Percentiles rank a stretch among this genome's conserved stretches.
phyloP scores from a whole-genome alignment of 2,797 vertebrate species.

The Fundulus diaphanus region DNA sequence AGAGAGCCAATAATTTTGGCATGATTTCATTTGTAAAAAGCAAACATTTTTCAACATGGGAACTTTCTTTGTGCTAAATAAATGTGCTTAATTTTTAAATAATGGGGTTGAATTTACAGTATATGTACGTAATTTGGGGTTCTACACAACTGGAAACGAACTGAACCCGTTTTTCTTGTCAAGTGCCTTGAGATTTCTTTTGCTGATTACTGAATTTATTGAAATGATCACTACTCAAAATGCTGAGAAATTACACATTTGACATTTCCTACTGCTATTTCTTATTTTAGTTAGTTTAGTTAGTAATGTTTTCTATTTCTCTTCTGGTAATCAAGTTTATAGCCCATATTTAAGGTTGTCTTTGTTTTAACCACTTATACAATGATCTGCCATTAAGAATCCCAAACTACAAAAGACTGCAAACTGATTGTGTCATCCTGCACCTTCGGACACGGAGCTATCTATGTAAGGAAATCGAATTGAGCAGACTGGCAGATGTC shows the following conservation, averaged over 20 bases:
- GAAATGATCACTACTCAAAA: too few relatives aligned
- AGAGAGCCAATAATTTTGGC: neutral
- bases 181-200: too few relatives aligned
- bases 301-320: neutral
- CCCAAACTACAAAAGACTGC: too few relatives aligned
- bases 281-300: neutral
- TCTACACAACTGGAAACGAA: too few relatives aligned
- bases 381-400: neutral
- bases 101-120: neutral
- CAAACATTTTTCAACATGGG: neutral
- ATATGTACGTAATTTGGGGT: neutral
- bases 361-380: neutral
- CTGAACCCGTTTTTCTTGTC: too few relatives aligned
- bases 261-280: neutral
- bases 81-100: neutral
- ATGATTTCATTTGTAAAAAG: neutral
- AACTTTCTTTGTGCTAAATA: neutral
- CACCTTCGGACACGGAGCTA: neutral
- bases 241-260: too few relatives aligned
- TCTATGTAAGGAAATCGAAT: constrained; percentile 6
- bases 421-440: neutral
- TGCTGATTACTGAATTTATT: too few relatives aligned
- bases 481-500: constrained; percentile 6
- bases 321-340: neutral
- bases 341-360: neutral